A percentile compares a stretch with the other conserved stretches of the same genome.
These are phyloP conservation scores for Doris montereyensis DNA, from an alignment of 2,888 invertebrate genomes.

Conservation along the genomic window DNA sequence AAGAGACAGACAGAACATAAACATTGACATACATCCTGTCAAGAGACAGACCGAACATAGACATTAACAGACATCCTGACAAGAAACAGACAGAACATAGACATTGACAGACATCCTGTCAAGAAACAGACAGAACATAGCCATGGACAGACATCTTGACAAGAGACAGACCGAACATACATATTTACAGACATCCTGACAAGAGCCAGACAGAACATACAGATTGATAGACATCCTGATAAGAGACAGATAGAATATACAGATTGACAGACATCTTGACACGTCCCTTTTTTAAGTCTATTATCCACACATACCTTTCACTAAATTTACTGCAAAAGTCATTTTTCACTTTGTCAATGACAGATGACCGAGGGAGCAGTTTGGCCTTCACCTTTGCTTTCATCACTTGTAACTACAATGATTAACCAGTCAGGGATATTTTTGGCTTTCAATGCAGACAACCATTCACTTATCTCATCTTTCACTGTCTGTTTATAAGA, in stretches of 20 bases:
- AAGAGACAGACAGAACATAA: no score
- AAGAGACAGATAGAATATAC: background rate
- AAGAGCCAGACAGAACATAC: no score
- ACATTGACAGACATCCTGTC: no score
- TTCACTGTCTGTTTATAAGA: slow-evolving; percentile 88
- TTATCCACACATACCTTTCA: slow-evolving; percentile 78
- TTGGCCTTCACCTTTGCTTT: slow-evolving; percentile 89
- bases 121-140: no score
- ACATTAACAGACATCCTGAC: no score
- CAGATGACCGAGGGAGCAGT: slow-evolving; percentile 87
- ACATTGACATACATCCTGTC: no score
- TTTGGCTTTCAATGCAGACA: slow-evolving; percentile 82
- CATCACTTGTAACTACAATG: slow-evolving; percentile 91
- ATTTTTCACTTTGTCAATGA: slow-evolving; percentile 92
- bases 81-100: no score
- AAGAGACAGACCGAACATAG: no score
- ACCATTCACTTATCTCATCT: slow-evolving; percentile 92
- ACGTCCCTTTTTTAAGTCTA: background rate
- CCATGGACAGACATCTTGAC: no score
- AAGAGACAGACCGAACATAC: no score
- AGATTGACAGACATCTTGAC: background rate
- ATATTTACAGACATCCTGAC: no score
- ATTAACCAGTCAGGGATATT: slow-evolving; percentile 94
- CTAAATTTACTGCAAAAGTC: slow-evolving; percentile 94
- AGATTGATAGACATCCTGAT: no score